Evolutionary conservation across 2,797 vertebrate genomes (phyloP).

Genomic region (Gymnothorax reevesii): DNA sequence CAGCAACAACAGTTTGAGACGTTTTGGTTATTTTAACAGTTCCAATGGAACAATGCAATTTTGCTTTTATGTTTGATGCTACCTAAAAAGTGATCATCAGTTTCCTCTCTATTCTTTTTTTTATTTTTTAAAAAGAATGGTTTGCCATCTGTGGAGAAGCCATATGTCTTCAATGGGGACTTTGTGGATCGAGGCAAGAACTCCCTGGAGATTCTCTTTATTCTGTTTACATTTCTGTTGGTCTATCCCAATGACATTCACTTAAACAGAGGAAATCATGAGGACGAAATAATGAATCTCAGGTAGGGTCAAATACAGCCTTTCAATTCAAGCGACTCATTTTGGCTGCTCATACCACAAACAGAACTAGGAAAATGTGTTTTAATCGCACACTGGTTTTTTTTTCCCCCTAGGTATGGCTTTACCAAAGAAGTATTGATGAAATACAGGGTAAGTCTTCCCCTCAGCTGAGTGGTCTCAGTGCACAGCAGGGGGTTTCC

Average conservation of each 20-base stretch:
- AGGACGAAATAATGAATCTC: conserved; percentile 91
- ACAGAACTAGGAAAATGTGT: too few species aligned
- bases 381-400: too few species aligned
- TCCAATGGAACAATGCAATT: neutral
- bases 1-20: neutral
- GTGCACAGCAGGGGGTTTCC: too few species aligned
- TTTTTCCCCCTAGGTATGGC: conserved; percentile 86
- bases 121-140: conserved; percentile 76
- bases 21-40: neutral
- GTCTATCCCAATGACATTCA: conserved; percentile 88
- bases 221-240: conserved; percentile 88
- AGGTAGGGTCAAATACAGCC: conserved; percentile 64
- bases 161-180: conserved; percentile 92
- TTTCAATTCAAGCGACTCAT: too few species aligned
- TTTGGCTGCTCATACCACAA: too few species aligned
- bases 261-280: conserved; percentile 92
- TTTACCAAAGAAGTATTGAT: conserved; percentile 92
- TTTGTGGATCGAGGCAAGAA: conserved; percentile 90
- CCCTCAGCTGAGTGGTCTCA: neutral
- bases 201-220: conserved; percentile 88
- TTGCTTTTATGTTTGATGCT: neutral
- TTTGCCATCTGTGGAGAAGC: conserved; percentile 85
- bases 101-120: neutral
- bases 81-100: neutral
- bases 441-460: conserved; percentile 85